phyloP scores from a whole-genome alignment of 1,140 invertebrate species.

The Magallana angulata region DNA sequence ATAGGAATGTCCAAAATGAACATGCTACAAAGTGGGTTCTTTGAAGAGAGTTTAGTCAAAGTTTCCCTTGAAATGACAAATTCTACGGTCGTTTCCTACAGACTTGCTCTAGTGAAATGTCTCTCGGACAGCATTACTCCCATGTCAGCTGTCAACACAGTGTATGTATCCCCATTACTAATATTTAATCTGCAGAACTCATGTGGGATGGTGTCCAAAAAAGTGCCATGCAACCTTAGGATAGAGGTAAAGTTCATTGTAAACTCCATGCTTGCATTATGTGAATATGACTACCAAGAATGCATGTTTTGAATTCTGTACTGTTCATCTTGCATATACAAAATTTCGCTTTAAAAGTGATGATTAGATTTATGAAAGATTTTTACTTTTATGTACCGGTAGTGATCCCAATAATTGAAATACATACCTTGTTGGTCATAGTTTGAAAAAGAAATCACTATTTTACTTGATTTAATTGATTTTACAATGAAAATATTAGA shows the following conservation, averaged over 20 bases:
- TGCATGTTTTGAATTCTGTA: no score
- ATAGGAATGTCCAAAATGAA: slow-evolving; percentile 68
- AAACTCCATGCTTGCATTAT: no score
- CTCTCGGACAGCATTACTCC: slow-evolving; percentile 59
- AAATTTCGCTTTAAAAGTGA: no score
- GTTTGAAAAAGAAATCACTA: no score
- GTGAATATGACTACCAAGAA: no score
- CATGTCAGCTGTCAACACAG: slow-evolving; percentile 49
- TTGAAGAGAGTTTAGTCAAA: slow-evolving; percentile 69
- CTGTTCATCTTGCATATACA: no score
- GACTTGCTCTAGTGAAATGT: slow-evolving; percentile 68
- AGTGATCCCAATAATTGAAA: no score
- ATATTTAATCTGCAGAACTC: slow-evolving; percentile 69
- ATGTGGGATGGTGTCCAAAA: slow-evolving; percentile 23
- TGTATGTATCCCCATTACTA: slow-evolving; percentile 70
- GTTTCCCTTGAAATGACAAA: slow-evolving; percentile 59
- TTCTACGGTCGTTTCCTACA: slow-evolving; percentile 47
- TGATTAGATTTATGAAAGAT: no score
- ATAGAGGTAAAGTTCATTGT: slow-evolving; percentile 37
- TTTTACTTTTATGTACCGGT: no score
- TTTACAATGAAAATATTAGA: no score
- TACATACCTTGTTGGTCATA: no score
- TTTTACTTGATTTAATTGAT: no score
- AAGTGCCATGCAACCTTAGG: slow-evolving; percentile 30
- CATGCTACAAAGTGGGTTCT: slow-evolving; percentile 67